A percentile compares a stretch with the other conserved stretches of the same genome.
These are phyloP conservation scores for Cepphus grylle DNA, from an alignment of 2,113 vertebrate genomes.

Conservation along the genomic window DNA sequence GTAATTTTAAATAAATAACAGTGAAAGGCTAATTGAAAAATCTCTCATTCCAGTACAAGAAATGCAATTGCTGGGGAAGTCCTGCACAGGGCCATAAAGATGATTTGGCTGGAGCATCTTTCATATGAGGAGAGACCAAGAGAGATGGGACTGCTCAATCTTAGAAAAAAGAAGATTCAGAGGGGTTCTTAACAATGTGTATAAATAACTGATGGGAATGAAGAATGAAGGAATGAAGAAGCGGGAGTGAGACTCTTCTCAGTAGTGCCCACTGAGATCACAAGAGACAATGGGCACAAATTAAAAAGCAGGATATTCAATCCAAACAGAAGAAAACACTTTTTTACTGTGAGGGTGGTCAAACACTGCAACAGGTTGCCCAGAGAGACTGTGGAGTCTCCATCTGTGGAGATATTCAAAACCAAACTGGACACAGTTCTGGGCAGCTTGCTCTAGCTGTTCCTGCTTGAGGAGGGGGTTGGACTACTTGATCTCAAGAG, in stretches of 20 bases:
- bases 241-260: neutral
- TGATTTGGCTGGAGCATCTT: neutral
- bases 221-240: neutral
- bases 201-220: neutral
- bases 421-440: neutral
- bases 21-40: neutral
- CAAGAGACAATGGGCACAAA: neutral
- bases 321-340: neutral
- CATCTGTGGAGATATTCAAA: neutral
- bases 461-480: neutral
- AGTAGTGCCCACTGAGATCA: neutral
- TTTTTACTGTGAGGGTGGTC: neutral
- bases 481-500: neutral
- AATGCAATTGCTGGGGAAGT: neutral
- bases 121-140: neutral
- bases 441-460: neutral
- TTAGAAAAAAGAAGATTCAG: neutral
- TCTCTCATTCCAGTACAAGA: neutral
- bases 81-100: neutral
- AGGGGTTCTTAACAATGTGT: neutral
- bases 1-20: neutral
- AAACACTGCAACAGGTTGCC: neutral
- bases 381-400: neutral
- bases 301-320: neutral
- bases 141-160: neutral